Evolutionary conservation across 2,888 invertebrate species (phyloP).

Genomic region (Leptinotarsa juncta): DNA sequence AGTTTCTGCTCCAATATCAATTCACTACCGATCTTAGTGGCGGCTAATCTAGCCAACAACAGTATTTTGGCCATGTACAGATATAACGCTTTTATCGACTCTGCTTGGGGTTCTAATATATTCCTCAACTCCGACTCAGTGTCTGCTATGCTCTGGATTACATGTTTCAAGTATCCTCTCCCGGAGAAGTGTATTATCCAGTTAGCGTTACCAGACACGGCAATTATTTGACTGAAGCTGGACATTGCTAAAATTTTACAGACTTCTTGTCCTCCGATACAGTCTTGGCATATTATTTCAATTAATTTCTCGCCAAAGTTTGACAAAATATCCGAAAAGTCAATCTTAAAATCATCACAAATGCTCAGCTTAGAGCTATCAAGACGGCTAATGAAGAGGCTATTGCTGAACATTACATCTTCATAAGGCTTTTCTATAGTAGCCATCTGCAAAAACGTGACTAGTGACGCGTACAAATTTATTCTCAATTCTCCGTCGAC

Average conservation of each 20-base stretch:
- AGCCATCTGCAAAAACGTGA: slow-evolving; percentile 84
- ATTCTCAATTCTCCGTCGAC: slow-evolving; percentile 86
- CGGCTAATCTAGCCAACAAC: slow-evolving; percentile 77
- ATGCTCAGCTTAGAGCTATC: slow-evolving; percentile 68
- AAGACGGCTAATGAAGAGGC: slow-evolving; percentile 74
- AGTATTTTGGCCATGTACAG: slow-evolving; percentile 91
- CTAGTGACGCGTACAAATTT: slow-evolving; percentile 85
- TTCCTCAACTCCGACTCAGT: slow-evolving; percentile 77
- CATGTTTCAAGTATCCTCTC: slow-evolving; percentile 81
- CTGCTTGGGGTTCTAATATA: slow-evolving; percentile 72
- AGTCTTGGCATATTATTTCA: slow-evolving; percentile 86
- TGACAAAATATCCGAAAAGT: slow-evolving; percentile 72
- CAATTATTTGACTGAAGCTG: slow-evolving; percentile 82
- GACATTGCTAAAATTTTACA: slow-evolving; percentile 90
- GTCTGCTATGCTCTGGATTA: slow-evolving; percentile 83
- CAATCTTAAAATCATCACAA: slow-evolving; percentile 54
- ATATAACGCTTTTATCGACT: slow-evolving; percentile 80
- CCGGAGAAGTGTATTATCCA: slow-evolving; percentile 74
- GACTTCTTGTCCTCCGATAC: slow-evolving; percentile 88
- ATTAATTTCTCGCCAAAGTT: slow-evolving; percentile 85
- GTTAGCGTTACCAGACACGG: slow-evolving; percentile 77
- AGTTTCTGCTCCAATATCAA: slow-evolving; percentile 72
- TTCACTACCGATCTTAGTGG: slow-evolving; percentile 74
- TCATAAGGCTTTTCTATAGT: slow-evolving; percentile 61
- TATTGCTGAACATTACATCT: slow-evolving; percentile 57